Evolutionary conservation across 2,888 invertebrate genomes (phyloP).

Genomic region (Synergus umbraculus): DNA sequence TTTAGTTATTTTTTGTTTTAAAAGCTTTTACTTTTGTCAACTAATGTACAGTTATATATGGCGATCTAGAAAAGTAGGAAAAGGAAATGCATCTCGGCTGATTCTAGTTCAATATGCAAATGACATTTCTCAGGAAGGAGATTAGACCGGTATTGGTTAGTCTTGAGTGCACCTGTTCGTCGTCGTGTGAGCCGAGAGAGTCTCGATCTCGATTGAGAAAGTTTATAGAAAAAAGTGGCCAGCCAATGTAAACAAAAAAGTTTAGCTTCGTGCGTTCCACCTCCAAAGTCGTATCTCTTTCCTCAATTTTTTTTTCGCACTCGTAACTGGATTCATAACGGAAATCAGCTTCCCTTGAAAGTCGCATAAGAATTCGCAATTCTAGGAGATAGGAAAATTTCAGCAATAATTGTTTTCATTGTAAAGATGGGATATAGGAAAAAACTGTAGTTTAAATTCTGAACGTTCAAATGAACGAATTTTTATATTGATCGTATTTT

Average conservation of each 20-base stretch:
- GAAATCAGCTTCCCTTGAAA: neutral
- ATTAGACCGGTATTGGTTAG: constrained; percentile 34
- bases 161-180: constrained; percentile 31
- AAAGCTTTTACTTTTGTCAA: no score
- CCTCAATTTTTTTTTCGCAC: neutral
- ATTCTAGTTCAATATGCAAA: constrained; percentile 14
- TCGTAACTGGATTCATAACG: constrained; percentile 35
- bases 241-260: constrained; percentile 27
- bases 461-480: no score
- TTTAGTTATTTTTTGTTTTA: no score
- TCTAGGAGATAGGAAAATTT: no score
- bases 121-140: constrained; percentile 21
- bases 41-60: neutral
- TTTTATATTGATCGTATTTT: no score
- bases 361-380: neutral
- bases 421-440: no score
- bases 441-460: no score
- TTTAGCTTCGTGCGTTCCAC: neutral
- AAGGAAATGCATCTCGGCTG: neutral
- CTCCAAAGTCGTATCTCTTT: neutral
- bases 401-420: neutral
- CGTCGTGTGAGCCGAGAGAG: neutral
- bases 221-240: constrained; percentile 15
- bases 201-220: constrained; percentile 36
- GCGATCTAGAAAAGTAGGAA: neutral